Evolutionary conservation across 2,888 invertebrate species (phyloP), one percentile per base, ranked within the genome.

Genomic region (Clitarchus hookeri): DNA sequence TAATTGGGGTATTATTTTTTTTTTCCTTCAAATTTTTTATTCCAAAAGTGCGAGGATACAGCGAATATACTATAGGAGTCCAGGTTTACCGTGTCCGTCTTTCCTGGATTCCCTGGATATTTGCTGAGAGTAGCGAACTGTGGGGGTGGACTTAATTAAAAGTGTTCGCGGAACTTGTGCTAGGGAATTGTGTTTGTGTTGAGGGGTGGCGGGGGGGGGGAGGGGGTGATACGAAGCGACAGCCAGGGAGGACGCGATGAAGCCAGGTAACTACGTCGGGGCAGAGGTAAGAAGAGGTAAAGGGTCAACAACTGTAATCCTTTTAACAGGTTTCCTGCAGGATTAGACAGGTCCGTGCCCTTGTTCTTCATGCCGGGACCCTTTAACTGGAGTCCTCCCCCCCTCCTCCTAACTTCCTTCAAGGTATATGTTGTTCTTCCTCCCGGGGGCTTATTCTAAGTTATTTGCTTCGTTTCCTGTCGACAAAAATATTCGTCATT

Each of bases 221-320:
- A 23, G 65, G n/a, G 65, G 65, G 23, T 6, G 65, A n/a, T 53
- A 16, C 13, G 53, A 53, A 36, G 36, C 36, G 36, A 36, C 36
- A 36, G 36, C 53, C 19, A 53, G 53, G 13, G 53, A 53, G 19
- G 36, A 19, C 53, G 6, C 19, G 65, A 65, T 65, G 65, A 65
- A 65, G 65, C 65, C 65, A 65, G 65, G 65, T 65, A 65, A 65
- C 65, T 19, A 23, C 8, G 23, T 8, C 19, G 65, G 16, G 48
- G 6, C 8, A 16, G 65, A n/a, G n/a, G 65, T 65, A 65, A 65
- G n/a, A n/a, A n/a, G 16, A 23, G 65, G 23, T 23, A 23, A 23
- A 65, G n/a, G 65, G 65, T 65, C 65, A 65, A 65, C 65, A 65
- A 65, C 65, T 65, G 65, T 65, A 65, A 65, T 65, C 65, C 65